Conservation (phyloP, 2,113 vertebrate species). For the Caracal caracal region DNA sequence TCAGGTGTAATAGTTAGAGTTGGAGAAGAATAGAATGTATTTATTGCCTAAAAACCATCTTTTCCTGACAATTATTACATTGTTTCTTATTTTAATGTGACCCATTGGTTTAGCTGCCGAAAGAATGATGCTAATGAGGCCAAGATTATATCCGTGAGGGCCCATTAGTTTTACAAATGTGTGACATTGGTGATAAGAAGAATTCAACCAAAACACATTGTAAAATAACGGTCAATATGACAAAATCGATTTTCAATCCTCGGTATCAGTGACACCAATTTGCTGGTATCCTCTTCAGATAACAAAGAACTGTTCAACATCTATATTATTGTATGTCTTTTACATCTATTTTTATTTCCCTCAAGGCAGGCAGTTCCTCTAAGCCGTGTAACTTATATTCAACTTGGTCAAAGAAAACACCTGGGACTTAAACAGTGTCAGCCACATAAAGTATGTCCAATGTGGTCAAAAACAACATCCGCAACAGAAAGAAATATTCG, state of each 20-base stretch:
- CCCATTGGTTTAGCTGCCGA: neutral
- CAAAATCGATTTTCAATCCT: neutral
- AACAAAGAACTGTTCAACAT: neutral
- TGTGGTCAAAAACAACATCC: neutral
- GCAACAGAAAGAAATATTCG: neutral
- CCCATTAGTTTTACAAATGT: neutral
- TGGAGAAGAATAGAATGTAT: neutral
- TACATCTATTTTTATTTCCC: constrained; percentile 5
- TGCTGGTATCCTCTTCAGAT: neutral
- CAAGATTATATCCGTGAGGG: neutral
- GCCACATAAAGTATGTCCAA: neutral
- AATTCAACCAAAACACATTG: neutral
- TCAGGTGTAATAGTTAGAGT: neutral
- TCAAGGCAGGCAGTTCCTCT: neutral
- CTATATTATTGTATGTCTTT: neutral
- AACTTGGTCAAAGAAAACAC: neutral
- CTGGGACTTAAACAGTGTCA: neutral
- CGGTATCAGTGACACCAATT: neutral
- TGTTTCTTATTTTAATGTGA: constrained; percentile 25
- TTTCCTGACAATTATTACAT: constrained; percentile 19
- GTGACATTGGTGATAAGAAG: neutral
- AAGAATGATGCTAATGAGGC: neutral
- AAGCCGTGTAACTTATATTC: neutral
- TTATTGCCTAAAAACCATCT: constrained; percentile 25
- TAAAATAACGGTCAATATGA: neutral